Base-by-base conservation (phyloP, 2,888 invertebrate genomes). In the Drosophila quinaria region DNA sequence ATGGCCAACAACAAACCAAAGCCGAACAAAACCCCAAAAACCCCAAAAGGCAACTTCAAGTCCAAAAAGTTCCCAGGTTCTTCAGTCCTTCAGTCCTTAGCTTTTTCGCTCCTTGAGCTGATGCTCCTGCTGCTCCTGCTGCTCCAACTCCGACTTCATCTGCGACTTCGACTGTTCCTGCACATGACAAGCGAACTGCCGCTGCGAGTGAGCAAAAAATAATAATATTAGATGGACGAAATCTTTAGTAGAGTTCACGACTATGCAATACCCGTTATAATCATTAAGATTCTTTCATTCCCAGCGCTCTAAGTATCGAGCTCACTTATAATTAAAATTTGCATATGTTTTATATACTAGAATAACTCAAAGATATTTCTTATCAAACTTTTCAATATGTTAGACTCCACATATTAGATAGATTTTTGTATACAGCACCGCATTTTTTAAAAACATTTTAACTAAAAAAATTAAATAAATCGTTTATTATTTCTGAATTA, bases 121-220 rank as follows among this genome's bases (percentile, higher is more conserved):
- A 25, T 52, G 41, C 41, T 42, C 31, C 39, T 37, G n/a, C 39
- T 13, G 31, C 44, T 22, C 11, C 22, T n/a, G n/a, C n/a, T n/a
- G 37, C 41, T 54, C 31, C 31, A 10, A 31, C 31, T 31, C 10
- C 31, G 10, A 2, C 31, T 31, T 10, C 31, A 10, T 10, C 31
- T 10, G 2, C 31, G 39, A 39, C 42, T 51, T 13, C 52, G 31
- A 3, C 44, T 61, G 49, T 41, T 54, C 51, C 80, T 81, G 82
- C 82, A 84, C 78, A 81, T 81, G 82, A 81, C 83, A 85, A 74
- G 72, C 63, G 64, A 70, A 58, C 72, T 61, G 50, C 61, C 42
- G 58, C 64, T 61, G 17, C 22, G 63, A 72, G 60, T 61, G 41
- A 52, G 13, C n/a, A 44, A 15, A 15, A 15, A n/a, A 17, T 35